A percentile compares a stretch with the other conserved stretches of the same genome.
Evolutionary conservation across 2,113 vertebrate genomes (phyloP).

Genomic region (Phocoena sinus): DNA sequence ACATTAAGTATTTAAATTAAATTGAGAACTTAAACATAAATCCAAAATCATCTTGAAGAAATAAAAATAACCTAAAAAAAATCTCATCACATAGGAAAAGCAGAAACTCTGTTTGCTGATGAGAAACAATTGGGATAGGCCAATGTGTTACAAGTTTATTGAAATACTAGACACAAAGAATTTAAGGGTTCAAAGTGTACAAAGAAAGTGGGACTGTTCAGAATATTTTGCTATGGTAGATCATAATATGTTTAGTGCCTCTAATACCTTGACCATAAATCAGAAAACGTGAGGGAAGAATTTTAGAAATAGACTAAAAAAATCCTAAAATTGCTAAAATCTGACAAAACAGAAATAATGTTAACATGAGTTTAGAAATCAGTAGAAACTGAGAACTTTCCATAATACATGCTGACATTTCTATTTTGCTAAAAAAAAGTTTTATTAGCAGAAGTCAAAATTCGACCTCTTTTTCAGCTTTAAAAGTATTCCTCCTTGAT

Average conservation of each 20-base stretch:
- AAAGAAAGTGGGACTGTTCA: neutral
- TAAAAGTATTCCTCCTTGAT: conserved; percentile 24
- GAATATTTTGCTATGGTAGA: neutral
- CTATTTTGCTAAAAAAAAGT: neutral
- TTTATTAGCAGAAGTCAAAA: conserved; percentile 1
- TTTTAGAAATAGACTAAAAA: neutral
- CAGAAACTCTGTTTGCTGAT: neutral
- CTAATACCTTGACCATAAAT: neutral
- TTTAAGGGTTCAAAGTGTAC: neutral
- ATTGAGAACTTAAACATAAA: conserved; percentile 58
- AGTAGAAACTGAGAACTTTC: neutral
- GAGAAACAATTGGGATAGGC: neutral
- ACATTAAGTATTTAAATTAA: conserved; percentile 62
- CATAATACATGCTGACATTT: neutral
- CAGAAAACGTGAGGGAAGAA: conserved; percentile 21
- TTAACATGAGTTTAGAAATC: neutral
- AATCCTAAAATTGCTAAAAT: neutral
- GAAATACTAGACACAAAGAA: neutral
- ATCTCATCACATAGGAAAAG: neutral
- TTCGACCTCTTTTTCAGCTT: neutral
- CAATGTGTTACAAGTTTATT: neutral
- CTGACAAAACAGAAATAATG: neutral
- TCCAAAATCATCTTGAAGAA: conserved; percentile 30
- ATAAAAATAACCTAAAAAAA: conserved; percentile 43
- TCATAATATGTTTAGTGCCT: neutral